Evolutionary conservation across 2,888 invertebrate genomes (phyloP).

Genomic region (Conistra vaccinii): DNA sequence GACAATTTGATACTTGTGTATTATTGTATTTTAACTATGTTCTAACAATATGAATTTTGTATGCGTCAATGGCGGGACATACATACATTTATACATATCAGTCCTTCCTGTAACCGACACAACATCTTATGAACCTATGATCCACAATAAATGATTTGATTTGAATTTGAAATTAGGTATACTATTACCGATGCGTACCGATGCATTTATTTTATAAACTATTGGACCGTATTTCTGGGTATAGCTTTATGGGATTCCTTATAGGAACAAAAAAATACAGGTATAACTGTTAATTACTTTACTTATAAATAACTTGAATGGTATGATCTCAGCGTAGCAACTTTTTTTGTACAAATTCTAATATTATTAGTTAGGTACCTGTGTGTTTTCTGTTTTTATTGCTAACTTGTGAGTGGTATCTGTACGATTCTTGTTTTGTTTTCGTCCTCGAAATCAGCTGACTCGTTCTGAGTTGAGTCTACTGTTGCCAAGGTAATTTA

Average conservation of each 20-base stretch:
- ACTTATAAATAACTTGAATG: background rate
- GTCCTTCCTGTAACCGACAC: no score
- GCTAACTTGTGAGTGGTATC: background rate
- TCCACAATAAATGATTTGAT: no score
- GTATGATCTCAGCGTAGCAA: conserved; percentile 17
- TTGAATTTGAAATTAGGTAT: no score
- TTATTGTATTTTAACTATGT: no score
- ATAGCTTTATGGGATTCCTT: no score
- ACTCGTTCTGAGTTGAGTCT: background rate
- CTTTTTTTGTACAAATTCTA: background rate
- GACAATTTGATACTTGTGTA: no score
- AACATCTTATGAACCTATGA: no score
- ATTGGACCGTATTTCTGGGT: no score
- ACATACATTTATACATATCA: no score
- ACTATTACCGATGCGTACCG: no score
- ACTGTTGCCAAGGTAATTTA: background rate
- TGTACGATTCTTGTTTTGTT: conserved; percentile 15
- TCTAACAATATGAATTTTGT: no score
- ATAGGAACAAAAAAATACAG: background rate
- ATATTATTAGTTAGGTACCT: background rate
- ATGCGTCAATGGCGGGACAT: no score
- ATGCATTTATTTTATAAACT: background rate
- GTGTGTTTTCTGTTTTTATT: conserved; percentile 28
- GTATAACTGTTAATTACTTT: background rate
- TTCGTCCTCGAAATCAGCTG: conserved; percentile 24